These are phyloP conservation scores for Turritopsis dohrnii DNA, from an alignment of 30 jellyfish, hydroid and myxozoan species.

Conservation along the genomic window DNA sequence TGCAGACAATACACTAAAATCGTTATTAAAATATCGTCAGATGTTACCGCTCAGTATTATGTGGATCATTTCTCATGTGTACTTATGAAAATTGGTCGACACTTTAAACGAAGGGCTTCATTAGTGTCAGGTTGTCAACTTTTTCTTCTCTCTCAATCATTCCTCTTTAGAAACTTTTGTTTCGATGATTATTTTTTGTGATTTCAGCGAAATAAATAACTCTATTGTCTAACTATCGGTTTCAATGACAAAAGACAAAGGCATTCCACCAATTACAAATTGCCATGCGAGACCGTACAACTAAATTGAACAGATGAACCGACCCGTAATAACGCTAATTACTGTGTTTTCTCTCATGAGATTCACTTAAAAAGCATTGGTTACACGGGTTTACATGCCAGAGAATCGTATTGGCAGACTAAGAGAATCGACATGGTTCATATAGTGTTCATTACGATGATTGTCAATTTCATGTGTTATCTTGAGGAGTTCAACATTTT, in stretches of 20 bases:
- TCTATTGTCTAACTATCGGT: not conserved
- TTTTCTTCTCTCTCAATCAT: not conserved
- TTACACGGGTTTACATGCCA: not conserved
- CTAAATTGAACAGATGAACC: not conserved
- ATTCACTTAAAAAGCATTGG: not conserved
- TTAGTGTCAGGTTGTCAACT: not conserved
- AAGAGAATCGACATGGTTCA: not conserved
- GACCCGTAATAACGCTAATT: conserved; percentile 2
- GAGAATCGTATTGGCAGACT: not conserved
- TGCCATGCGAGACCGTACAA: not conserved
- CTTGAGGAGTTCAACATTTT: not conserved
- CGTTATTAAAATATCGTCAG: not conserved
- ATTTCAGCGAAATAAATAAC: not conserved
- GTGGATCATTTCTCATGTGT: not conserved
- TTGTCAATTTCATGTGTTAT: not conserved
- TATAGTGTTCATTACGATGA: not conserved
- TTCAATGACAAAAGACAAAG: not conserved
- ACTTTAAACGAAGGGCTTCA: not conserved
- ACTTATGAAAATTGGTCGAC: not conserved
- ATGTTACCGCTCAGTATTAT: not conserved
- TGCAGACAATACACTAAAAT: not conserved
- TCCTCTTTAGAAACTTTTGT: not conserved
- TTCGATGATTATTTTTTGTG: not conserved
- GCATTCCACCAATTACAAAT: not conserved
- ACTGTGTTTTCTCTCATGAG: not conserved